These are phyloP conservation scores for Ailuropoda melanoleuca DNA, from an alignment of 2,113 vertebrate species.

Conservation along the genomic window DNA sequence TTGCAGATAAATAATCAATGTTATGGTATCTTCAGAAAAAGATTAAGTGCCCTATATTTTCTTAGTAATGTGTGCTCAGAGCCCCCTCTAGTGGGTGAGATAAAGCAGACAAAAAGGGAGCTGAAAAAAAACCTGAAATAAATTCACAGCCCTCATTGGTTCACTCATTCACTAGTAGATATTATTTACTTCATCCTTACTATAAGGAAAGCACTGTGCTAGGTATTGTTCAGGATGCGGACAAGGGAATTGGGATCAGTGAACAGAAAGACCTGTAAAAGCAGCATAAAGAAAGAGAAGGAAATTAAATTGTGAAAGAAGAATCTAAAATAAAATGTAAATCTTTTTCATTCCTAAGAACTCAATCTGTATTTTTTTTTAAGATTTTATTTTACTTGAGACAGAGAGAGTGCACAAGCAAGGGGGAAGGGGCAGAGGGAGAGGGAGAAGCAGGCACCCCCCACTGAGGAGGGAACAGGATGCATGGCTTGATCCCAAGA, in stretches of 20 bases:
- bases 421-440: neutral
- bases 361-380: neutral
- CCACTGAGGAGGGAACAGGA: neutral
- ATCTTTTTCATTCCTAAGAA: neutral
- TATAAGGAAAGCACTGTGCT: neutral
- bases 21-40: neutral
- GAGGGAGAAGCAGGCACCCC: neutral
- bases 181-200: neutral
- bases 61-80: conserved; percentile 33
- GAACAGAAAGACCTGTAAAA: neutral
- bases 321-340: neutral
- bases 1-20: neutral
- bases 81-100: conserved; percentile 66
- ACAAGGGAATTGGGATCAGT: neutral
- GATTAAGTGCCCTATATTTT: neutral
- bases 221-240: neutral
- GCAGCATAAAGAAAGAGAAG: neutral
- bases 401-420: neutral
- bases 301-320: neutral
- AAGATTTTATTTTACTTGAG: neutral
- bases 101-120: neutral
- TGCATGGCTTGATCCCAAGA: neutral
- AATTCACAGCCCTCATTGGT: neutral
- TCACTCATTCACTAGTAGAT: neutral
- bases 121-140: neutral